phyloP scores from a whole-genome alignment of 2,113 vertebrate species.

The Grallaria varia region DNA sequence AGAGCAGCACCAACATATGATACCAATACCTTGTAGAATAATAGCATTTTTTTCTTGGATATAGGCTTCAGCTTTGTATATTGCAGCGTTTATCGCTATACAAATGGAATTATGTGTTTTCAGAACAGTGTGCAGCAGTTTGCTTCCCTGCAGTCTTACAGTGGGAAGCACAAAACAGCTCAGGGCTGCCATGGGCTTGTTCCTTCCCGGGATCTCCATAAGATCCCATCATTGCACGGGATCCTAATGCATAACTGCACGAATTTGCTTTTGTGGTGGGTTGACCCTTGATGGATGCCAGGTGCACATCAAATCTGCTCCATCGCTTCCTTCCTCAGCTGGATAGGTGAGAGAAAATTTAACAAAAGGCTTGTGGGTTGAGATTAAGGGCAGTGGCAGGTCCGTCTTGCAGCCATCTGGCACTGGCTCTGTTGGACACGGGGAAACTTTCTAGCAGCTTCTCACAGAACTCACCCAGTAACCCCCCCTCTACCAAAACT shows the following conservation, averaged over 20 bases:
- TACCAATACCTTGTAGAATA: background rate
- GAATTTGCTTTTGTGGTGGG: background rate
- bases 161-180: background rate
- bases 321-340: background rate
- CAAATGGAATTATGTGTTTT: background rate
- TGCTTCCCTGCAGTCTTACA: background rate
- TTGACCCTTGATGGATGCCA: background rate
- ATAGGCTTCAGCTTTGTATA: background rate
- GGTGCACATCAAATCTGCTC: background rate
- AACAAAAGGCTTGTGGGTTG: background rate
- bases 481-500: background rate
- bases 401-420: background rate
- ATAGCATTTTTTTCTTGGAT: background rate
- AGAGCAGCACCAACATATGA: background rate
- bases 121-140: background rate
- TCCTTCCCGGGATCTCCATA: background rate
- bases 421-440: background rate
- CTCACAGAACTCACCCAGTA: background rate
- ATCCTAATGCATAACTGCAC: background rate
- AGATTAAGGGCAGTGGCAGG: background rate
- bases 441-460: background rate
- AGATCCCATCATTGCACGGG: background rate
- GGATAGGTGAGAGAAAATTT: background rate
- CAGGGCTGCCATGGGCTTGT: background rate
- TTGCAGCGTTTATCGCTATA: background rate